Conservation (phyloP, 64 coral and sea anemone genomes). For the Stichodactyla helianthus region DNA sequence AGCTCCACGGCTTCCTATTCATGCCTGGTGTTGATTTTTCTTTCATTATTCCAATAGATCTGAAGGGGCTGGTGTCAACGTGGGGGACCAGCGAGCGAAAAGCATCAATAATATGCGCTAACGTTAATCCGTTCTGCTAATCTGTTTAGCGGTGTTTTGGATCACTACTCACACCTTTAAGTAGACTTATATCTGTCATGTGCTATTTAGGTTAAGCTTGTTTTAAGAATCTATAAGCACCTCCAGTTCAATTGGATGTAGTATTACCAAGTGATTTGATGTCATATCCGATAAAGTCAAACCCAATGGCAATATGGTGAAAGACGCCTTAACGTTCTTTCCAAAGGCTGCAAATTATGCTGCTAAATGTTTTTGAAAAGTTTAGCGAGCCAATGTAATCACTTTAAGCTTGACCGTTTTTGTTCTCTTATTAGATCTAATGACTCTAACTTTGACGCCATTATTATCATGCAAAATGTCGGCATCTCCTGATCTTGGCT, state of each 20-base stretch:
- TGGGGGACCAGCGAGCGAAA: not conserved
- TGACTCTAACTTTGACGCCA: not conserved
- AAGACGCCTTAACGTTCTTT: not conserved
- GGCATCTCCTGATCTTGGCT: constrained; percentile 21
- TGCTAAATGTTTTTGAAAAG: not conserved
- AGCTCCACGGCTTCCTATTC: not conserved
- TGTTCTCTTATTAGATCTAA: constrained; percentile 21
- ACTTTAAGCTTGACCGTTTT: not conserved
- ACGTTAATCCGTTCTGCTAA: constrained; percentile 6
- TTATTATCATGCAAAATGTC: constrained; percentile 24
- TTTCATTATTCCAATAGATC: not conserved
- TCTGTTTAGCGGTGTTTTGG: constrained; percentile 16
- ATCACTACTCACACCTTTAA: not conserved
- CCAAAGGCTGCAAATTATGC: not conserved
- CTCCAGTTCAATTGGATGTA: not conserved
- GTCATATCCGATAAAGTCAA: not conserved
- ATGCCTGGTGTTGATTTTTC: not conserved
- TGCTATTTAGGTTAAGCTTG: not conserved
- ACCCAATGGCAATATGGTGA: not conserved
- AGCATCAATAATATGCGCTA: not conserved
- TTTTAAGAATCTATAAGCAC: not conserved
- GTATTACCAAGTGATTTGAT: not conserved
- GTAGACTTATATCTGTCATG: not conserved
- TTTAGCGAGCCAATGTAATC: not conserved
- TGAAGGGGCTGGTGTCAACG: not conserved